Percentiles rank a stretch among this genome's conserved stretches.
Evolutionary conservation across 2,113 vertebrate genomes (phyloP).

Genomic region (Dermatemys mawii): DNA sequence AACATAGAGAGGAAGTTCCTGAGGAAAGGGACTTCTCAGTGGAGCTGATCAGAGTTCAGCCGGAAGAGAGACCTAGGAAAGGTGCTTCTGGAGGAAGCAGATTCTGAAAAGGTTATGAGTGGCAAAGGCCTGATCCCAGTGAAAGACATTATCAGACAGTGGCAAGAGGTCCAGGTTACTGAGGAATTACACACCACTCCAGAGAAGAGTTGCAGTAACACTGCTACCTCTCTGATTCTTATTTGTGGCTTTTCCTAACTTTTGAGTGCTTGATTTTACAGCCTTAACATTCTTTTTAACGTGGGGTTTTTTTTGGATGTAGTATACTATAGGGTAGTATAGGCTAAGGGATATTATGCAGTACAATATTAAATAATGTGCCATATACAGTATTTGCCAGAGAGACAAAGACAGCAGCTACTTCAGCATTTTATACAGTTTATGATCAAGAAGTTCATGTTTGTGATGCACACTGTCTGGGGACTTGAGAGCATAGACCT

Average conservation of each 20-base stretch:
- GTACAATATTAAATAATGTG: not conserved
- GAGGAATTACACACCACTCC: not conserved
- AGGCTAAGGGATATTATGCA: not conserved
- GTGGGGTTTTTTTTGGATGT: accelerated
- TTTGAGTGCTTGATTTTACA: not conserved
- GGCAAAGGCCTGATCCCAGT: not conserved
- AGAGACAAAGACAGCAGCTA: not conserved
- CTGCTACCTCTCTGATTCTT: no score
- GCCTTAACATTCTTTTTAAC: not conserved
- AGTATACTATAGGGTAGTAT: not conserved
- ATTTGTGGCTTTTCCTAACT: not conserved
- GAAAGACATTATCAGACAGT: not conserved
- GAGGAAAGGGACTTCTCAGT: not conserved
- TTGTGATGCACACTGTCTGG: not conserved
- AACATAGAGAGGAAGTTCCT: not conserved
- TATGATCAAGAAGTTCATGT: not conserved
- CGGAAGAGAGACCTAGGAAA: not conserved
- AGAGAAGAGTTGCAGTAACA: not conserved
- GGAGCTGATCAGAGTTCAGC: no score
- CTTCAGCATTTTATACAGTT: not conserved
- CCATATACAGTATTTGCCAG: not conserved
- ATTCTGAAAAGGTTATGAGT: not conserved
- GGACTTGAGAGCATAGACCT: slow-evolving; percentile 1
- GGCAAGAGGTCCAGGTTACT: not conserved
- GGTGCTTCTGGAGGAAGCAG: not conserved